Conservation (phyloP, 2,888 invertebrate genomes). For the Mesorhabditis sp. region DNA sequence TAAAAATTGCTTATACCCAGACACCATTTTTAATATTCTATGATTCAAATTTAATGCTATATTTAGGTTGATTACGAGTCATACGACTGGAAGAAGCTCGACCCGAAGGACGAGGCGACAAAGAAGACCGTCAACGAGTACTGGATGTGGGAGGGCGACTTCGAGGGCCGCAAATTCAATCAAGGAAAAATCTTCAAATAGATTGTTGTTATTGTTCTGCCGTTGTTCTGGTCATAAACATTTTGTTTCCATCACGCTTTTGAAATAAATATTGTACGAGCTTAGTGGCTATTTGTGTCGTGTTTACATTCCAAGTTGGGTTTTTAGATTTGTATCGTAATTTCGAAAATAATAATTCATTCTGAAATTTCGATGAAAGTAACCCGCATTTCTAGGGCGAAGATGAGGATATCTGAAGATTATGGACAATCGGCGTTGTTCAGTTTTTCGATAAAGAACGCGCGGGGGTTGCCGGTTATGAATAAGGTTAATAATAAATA, state of each 20-base stretch:
- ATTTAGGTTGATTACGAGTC: constrained; percentile 82
- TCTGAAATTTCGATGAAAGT: no score
- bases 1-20: no score
- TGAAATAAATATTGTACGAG: background rate
- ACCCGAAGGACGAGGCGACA: constrained; percentile 75
- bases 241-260: background rate
- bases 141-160: constrained; percentile 68
- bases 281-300: no score
- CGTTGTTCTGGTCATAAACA: background rate
- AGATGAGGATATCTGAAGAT: no score
- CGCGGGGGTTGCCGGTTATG: constrained; percentile 39
- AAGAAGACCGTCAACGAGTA: constrained; percentile 56
- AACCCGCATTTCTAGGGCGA: no score
- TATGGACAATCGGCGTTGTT: background rate
- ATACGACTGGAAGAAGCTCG: constrained; percentile 89
- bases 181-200: constrained; percentile 98
- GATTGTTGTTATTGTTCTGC: constrained; percentile 14
- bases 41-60: background rate
- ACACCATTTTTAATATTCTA: no score
- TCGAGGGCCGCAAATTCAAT: constrained; percentile 84
- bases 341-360: no score
- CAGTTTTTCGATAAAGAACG: constrained; percentile 23
- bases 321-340: no score
- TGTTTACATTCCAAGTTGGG: no score
- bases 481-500: constrained; percentile 26